Base-by-base conservation (phyloP, 2,797 vertebrate species). In the Gymnothorax javanicus region DNA sequence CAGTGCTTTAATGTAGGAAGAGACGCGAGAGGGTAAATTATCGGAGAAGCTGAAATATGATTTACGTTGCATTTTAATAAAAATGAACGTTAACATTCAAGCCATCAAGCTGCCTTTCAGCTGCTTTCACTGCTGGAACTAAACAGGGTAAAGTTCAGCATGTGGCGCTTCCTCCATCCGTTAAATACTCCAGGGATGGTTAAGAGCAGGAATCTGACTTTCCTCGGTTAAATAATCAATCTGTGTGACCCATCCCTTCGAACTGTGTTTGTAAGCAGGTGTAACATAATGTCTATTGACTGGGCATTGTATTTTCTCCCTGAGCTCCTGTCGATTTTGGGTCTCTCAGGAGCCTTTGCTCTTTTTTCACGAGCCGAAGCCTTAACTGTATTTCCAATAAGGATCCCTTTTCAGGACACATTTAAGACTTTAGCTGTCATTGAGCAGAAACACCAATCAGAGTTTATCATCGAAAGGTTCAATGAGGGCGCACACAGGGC, bases 251-350 rank as follows among this genome's bases (percentile, higher is more conserved):
- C 58, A 71, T 71, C 11, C 52, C 62, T 33, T 83, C 62, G 67
- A 83, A 67, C 50, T 86, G 57, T n/a, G 82, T 86, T 25, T 82
- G 43, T 15, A 69, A 82, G 50, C 60, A 56, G 50, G 43, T 82
- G 62, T 82, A 67, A 82, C 85, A 69, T 82, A 52, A 67, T 86
- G 77, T n/a, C 85, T 56, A 86, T 62, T 86, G 60, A 82, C 82
- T 82, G 27, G 33, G 60, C 60, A 57, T 82, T 86, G 62, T 69
- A 67, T 57, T 52, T 23, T 54, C 54, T 60, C 27, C 33, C 62
- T 87, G 59, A 87, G 58, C 52, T 50, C 64, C 7, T 57, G 15
- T 79, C 8, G 79, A 69, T 87, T 83, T 83, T 33, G 57, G 23
- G 56, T 83, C 59, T 75, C 54, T 52, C 23, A 64, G 85, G 77